Conservation (phyloP, 2,113 vertebrate species). For the Kryptolebias marmoratus region DNA sequence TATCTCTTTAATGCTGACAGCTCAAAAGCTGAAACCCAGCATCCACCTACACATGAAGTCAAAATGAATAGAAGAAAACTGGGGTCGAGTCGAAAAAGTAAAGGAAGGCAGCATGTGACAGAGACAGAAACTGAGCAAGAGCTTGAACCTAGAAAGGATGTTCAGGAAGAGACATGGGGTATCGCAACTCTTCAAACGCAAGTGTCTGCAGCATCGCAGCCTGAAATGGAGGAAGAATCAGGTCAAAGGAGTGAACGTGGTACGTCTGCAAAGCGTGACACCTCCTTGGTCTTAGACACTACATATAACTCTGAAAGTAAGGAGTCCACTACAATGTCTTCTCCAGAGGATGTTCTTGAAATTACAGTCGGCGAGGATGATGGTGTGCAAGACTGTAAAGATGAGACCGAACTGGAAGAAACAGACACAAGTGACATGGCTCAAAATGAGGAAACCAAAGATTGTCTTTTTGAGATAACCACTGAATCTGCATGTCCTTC, state of each 20-base stretch:
- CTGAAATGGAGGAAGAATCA: constrained; percentile 10
- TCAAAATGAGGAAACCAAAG: constrained; percentile 12
- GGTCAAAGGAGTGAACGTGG: neutral
- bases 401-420: neutral
- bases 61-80: constrained; percentile 49
- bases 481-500: neutral
- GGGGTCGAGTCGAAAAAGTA: constrained; percentile 48
- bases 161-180: constrained; percentile 4
- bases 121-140: neutral
- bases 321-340: too few species aligned
- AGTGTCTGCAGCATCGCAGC: neutral
- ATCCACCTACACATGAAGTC: constrained; percentile 6
- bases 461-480: neutral
- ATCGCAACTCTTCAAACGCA: constrained; percentile 1
- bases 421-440: neutral
- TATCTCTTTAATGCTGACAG: neutral
- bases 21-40: constrained; percentile 8
- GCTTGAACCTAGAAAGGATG: constrained; percentile 35
- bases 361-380: neutral
- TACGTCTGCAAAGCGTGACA: neutral
- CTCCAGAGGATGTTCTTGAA: neutral
- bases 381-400: constrained; percentile 7
- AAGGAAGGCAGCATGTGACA: constrained; percentile 15
- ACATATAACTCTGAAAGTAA: constrained; percentile 6
- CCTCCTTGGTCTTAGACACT: neutral